Conservation (phyloP, 2,888 invertebrate genomes). For the Furcula furcula region DNA sequence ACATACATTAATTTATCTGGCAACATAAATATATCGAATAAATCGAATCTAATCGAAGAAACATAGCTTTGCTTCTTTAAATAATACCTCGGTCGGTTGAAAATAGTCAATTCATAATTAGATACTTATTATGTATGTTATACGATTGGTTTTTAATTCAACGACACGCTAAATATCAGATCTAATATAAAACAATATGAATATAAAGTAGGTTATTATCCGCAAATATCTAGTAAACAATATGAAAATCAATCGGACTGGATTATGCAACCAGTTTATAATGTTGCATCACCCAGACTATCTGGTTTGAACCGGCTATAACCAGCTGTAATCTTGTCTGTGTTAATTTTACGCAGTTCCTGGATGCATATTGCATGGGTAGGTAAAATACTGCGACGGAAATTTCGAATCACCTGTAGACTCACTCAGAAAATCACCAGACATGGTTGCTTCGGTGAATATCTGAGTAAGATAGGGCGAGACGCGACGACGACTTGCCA, state of each 20-base stretch:
- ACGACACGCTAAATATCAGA: background rate
- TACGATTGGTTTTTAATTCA: background rate
- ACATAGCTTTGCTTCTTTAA: no score
- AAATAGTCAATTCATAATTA: background rate
- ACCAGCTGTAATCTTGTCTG: conserved; percentile 16
- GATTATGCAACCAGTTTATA: conserved; percentile 46
- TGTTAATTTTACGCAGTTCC: conserved; percentile 22
- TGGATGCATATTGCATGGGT: no score
- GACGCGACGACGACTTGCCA: no score
- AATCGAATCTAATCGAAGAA: no score
- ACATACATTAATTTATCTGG: no score
- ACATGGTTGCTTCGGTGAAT: no score
- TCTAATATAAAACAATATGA: conserved; percentile 1
- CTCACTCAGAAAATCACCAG: no score
- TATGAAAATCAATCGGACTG: conserved; percentile 28
- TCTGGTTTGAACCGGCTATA: conserved; percentile 17
- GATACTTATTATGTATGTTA: background rate
- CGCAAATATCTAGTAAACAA: conserved; percentile 33
- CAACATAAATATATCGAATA: no score
- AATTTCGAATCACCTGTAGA: no score
- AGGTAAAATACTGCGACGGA: no score
- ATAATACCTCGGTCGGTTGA: background rate
- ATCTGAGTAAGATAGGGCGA: no score
- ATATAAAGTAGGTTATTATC: conserved; percentile 7
- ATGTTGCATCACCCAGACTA: conserved; percentile 63